These are phyloP conservation scores for Meloidogyne chitwoodi DNA, from an alignment of 1,140 invertebrate species.

Conservation along the genomic window DNA sequence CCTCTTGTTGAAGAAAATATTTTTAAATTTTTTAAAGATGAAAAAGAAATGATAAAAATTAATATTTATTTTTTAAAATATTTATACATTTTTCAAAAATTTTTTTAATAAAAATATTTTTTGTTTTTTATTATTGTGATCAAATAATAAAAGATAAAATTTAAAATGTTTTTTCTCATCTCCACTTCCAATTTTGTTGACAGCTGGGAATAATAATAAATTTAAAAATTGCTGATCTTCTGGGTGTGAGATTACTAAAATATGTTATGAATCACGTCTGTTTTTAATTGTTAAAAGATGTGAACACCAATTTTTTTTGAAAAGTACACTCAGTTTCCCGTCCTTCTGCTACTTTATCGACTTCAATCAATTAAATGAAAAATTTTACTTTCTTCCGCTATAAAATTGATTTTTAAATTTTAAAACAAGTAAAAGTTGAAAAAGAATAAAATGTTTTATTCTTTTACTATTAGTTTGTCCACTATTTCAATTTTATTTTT, in stretches of 20 bases:
- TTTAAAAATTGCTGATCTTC: neutral
- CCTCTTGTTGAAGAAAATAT: constrained; percentile 23
- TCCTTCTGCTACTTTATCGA: neutral
- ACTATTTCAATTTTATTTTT: neutral
- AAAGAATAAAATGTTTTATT: neutral
- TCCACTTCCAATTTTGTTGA: too few relatives aligned
- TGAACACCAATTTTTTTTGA: neutral
- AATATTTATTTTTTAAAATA: neutral
- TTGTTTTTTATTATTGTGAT: too few relatives aligned
- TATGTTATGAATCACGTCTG: neutral
- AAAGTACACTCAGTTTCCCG: neutral
- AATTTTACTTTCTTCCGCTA: neutral
- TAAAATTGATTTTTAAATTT: neutral
- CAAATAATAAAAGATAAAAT: too few relatives aligned
- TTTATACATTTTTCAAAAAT: neutral
- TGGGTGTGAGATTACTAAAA: neutral
- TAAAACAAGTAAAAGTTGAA: neutral
- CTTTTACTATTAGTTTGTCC: neutral
- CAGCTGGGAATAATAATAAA: too few relatives aligned
- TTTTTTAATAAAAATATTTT: neutral
- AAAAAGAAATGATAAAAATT: neutral
- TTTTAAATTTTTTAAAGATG: neutral
- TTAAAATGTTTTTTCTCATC: too few relatives aligned
- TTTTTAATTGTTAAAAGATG: neutral
- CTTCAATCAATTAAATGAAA: neutral